Evolutionary conservation across 2,888 invertebrate genomes (phyloP), one percentile per base, ranked within the genome.

Genomic region (Dicranocentrus wangi): DNA sequence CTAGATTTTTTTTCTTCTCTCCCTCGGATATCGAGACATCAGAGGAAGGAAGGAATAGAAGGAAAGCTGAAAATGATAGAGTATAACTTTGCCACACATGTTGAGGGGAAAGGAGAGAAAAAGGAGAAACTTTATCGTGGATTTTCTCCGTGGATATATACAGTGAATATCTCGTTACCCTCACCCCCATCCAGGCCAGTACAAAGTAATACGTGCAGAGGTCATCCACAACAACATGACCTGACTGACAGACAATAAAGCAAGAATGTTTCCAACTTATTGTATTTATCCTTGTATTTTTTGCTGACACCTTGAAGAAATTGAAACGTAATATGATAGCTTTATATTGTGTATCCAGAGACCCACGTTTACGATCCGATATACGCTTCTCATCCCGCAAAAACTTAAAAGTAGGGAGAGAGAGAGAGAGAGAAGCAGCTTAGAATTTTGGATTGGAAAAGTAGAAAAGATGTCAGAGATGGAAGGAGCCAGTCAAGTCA

Each of bases 181-280:
- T 39, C 39, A 8, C 13, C 7, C 39, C 39, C 39, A 13, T n/a
- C n/a, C n/a, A n/a, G n/a, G n/a, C n/a, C n/a, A n/a, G n/a, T n/a
- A n/a, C n/a, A n/a, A n/a, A n/a, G n/a, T n/a, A n/a, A n/a, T n/a
- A n/a, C 10, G 32, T 32, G 32, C 10, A 10, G 32, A 32, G 32
- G 32, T 32, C 32, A 32, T 32, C 32, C 32, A 32, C 32, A 32
- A 10, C n/a, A 47, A 55, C 55, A 55, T 23, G 55, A 23, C 21
- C 55, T 55, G 55, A 55, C 23, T 55, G 55, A 23, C 55, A 23
- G 55, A 55, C 21, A 55, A 47, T 23, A 55, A 55, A 55, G 21
- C 2, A 19, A 13, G 21, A 21, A 23, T 21, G 8, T 55, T 55
- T 55, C 23, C 55, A 23, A n/a, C 23, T 19, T 47, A 47, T n/a